Conservation (phyloP, 2,113 vertebrate genomes). For the Gymnocephalus cernua region DNA sequence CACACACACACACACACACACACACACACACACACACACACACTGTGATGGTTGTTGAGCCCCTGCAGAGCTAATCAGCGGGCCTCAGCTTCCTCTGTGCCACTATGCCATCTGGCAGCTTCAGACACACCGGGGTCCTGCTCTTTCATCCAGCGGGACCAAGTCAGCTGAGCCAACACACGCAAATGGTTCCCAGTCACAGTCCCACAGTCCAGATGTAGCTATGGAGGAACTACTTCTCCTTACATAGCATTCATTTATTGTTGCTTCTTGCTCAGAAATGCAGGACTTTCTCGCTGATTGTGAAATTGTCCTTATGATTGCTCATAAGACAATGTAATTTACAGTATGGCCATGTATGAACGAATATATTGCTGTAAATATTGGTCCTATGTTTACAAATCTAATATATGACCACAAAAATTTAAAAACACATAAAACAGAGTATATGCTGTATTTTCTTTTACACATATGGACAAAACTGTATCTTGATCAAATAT, state of each 20-base stretch:
- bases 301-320: not conserved
- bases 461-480: too few relatives aligned
- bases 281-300: too few relatives aligned
- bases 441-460: too few relatives aligned
- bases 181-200: not conserved
- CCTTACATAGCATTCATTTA: not conserved
- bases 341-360: not conserved
- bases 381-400: not conserved
- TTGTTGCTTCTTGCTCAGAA: not conserved
- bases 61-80: constrained; percentile 56
- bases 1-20: constrained; percentile 23
- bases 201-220: not conserved
- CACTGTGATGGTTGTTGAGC: constrained; percentile 17
- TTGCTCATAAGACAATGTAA: not conserved
- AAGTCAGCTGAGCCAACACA: not conserved
- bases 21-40: constrained; percentile 34
- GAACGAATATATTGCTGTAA: not conserved
- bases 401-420: not conserved
- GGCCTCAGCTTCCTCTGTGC: constrained; percentile 57
- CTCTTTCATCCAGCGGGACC: constrained; percentile 46
- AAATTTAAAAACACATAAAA: too few relatives aligned
- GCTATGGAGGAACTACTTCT: not conserved
- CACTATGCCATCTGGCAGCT: constrained; percentile 69
- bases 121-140: constrained; percentile 56
- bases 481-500: too few relatives aligned